Conservation (phyloP, 1,140 invertebrate species). For the Bombus haemorrhoidalis region DNA sequence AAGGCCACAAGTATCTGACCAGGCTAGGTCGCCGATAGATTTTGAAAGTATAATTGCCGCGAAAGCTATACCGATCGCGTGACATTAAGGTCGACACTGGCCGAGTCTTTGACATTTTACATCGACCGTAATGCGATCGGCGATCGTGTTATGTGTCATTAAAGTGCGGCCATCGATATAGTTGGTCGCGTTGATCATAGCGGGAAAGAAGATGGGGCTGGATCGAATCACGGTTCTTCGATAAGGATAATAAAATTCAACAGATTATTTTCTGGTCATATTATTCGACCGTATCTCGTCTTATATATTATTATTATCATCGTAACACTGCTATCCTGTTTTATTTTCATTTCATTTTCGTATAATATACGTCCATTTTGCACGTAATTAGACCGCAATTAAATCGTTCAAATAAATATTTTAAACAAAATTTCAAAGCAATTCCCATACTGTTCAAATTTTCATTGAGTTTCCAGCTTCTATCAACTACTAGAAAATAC, state of each 20-base stretch:
- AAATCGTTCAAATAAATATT: background rate
- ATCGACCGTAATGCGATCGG: constrained; percentile 19
- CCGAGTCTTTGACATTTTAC: constrained; percentile 24
- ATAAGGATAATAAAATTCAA: constrained; percentile 22
- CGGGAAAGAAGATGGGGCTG: too few relatives aligned
- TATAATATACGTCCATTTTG: background rate
- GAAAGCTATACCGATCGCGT: background rate
- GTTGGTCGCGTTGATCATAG: background rate
- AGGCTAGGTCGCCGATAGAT: background rate
- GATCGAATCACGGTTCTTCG: background rate
- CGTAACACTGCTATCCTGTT: background rate
- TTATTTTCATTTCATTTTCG: background rate
- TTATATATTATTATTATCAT: too few relatives aligned
- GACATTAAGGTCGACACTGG: background rate
- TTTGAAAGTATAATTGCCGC: constrained; percentile 20
- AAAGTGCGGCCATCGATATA: constrained; percentile 27
- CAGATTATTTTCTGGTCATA: constrained; percentile 6
- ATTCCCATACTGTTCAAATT: background rate
- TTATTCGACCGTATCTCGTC: background rate
- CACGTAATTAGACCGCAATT: background rate
- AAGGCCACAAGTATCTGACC: background rate
- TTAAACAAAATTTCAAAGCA: background rate
- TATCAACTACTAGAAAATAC: too few relatives aligned
- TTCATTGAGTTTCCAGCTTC: background rate
- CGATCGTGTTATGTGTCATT: constrained; percentile 41